Evolutionary conservation across 2,113 vertebrate species (phyloP).

Genomic region (Eclectus roratus): DNA sequence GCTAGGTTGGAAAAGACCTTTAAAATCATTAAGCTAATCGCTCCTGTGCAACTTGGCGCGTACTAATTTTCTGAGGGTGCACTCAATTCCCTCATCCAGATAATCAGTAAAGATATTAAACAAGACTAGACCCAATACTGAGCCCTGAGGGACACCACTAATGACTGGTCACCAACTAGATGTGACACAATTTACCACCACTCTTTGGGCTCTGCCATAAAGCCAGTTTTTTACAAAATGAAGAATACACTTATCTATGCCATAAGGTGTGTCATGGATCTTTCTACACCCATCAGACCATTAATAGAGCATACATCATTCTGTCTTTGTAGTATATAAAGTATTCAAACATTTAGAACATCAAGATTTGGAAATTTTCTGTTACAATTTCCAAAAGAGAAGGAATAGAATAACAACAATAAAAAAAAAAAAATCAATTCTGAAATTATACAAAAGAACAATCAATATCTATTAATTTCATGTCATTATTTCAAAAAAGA

Average conservation of each 20-base stretch:
- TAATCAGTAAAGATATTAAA: not conserved
- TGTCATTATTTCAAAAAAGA: not conserved
- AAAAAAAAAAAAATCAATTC: not conserved
- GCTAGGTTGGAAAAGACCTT: not conserved
- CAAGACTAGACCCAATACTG: not conserved
- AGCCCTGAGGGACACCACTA: not conserved
- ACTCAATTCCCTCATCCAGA: not conserved
- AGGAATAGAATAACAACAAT: not conserved
- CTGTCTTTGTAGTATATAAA: not conserved
- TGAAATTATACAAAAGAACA: not conserved
- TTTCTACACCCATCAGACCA: not conserved
- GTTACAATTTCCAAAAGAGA: not conserved
- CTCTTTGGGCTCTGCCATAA: not conserved
- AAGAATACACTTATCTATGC: not conserved
- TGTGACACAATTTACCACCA: not conserved
- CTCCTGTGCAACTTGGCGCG: not conserved
- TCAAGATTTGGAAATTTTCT: not conserved
- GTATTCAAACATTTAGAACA: not conserved
- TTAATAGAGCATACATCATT: not conserved
- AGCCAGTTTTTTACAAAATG: not conserved
- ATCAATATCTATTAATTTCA: not conserved
- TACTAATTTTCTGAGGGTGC: not conserved
- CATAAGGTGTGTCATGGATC: not conserved
- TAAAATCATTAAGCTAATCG: not conserved
- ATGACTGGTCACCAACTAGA: not conserved